Percentiles rank a stretch among this genome's conserved stretches.
Evolutionary conservation across 2,888 invertebrate species (phyloP).

Genomic region (Tenthredo mesomela): DNA sequence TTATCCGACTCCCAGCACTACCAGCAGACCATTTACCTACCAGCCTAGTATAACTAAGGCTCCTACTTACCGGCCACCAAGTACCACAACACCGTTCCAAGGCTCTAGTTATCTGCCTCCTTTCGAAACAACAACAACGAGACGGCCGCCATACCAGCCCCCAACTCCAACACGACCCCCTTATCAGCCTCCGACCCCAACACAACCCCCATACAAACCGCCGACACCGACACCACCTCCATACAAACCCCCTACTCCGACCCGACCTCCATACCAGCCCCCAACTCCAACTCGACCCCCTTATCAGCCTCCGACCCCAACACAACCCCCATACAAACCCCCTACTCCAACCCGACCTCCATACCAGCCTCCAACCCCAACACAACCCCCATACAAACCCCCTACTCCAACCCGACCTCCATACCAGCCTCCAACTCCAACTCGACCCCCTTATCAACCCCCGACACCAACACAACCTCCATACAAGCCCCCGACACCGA

Average conservation of each 20-base stretch:
- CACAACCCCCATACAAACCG: slow-evolving; percentile 61
- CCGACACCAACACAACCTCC: slow-evolving; percentile 53
- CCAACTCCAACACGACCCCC: slow-evolving; percentile 55
- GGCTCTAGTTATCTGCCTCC: slow-evolving; percentile 53
- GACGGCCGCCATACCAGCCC: slow-evolving; percentile 51
- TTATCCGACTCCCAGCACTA: neutral
- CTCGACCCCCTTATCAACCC: slow-evolving; percentile 11
- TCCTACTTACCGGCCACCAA: slow-evolving; percentile 29
- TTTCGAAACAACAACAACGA: slow-evolving; percentile 57
- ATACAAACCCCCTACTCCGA: slow-evolving; percentile 71
- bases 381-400: slow-evolving; percentile 54
- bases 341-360: slow-evolving; percentile 38
- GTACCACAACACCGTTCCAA: slow-evolving; percentile 32
- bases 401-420: slow-evolving; percentile 4
- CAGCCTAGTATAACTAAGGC: slow-evolving; percentile 10
- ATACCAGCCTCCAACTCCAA: slow-evolving; percentile 30
- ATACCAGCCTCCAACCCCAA: slow-evolving; percentile 53
- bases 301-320: slow-evolving; percentile 48
- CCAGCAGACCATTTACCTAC: slow-evolving; percentile 25
- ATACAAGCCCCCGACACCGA: slow-evolving; percentile 52
- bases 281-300: slow-evolving; percentile 13
- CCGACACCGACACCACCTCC: slow-evolving; percentile 24
- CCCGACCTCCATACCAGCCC: slow-evolving; percentile 71
- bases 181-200: slow-evolving; percentile 62
- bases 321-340: slow-evolving; percentile 37